Conservation (phyloP, 2,888 invertebrate species). For the Euzetes globulus region DNA sequence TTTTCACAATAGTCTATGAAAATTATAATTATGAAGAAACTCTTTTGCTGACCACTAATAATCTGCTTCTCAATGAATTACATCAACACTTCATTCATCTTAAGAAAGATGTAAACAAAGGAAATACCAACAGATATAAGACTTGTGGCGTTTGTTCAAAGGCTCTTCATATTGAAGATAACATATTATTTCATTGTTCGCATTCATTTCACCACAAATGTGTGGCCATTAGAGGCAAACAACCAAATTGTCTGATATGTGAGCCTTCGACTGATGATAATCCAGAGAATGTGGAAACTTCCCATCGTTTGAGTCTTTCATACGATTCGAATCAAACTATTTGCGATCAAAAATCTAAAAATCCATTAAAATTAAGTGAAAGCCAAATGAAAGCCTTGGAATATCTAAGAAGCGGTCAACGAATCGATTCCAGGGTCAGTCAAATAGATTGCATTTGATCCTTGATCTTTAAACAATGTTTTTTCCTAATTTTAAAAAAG, state of each 20-base stretch:
- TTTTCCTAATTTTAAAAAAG: neutral
- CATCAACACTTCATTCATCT: slow-evolving; percentile 51
- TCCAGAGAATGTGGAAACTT: neutral
- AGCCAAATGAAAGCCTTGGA: slow-evolving; percentile 40
- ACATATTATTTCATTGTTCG: slow-evolving; percentile 34
- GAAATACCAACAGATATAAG: slow-evolving; percentile 45
- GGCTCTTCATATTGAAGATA: neutral
- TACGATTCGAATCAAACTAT: neutral
- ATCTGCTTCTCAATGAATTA: slow-evolving; percentile 61
- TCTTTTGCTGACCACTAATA: slow-evolving; percentile 60
- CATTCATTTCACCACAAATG: slow-evolving; percentile 40
- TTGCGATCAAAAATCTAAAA: neutral
- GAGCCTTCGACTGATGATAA: neutral
- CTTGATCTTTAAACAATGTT: neutral
- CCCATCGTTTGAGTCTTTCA: neutral
- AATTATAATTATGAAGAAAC: slow-evolving; percentile 69
- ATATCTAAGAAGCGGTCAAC: slow-evolving; percentile 36
- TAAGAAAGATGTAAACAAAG: slow-evolving; percentile 46
- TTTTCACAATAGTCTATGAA: slow-evolving; percentile 59
- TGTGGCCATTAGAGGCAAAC: slow-evolving; percentile 18
- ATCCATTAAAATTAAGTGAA: slow-evolving; percentile 30
- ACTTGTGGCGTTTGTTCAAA: slow-evolving; percentile 47
- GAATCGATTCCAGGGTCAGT: slow-evolving; percentile 37
- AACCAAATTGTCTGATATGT: neutral
- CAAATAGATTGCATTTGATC: neutral